A percentile compares a stretch with the other conserved stretches of the same genome.
phyloP scores from a whole-genome alignment of 2,888 invertebrate genomes.

The Kuschelorhynchus macadamiae region DNA sequence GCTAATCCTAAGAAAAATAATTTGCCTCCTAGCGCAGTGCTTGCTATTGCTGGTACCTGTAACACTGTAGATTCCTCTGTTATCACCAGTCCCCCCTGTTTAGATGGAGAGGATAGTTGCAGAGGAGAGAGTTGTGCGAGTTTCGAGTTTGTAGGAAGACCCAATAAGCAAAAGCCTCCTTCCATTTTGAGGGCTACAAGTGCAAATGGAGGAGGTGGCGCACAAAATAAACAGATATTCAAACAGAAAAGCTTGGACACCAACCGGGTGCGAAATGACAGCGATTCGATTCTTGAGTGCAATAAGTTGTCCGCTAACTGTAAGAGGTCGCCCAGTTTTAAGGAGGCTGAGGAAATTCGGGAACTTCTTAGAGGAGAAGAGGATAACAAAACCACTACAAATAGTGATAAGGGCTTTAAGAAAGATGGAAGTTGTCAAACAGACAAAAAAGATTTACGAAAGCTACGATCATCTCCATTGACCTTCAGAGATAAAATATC shows the following conservation, averaged over 20 bases:
- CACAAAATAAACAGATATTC: conserved; percentile 43
- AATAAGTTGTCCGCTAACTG: conserved; percentile 66
- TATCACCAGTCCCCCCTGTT: conserved; percentile 72
- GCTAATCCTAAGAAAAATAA: conserved; percentile 62
- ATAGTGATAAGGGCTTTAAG: conserved; percentile 73
- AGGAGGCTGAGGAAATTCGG: conserved; percentile 67
- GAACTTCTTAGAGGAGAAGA: conserved; percentile 63
- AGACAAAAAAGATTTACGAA: conserved; percentile 75
- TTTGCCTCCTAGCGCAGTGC: conserved; percentile 74
- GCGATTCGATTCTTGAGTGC: conserved; percentile 66
- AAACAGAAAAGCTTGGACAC: conserved; percentile 65
- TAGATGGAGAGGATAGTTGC: conserved; percentile 76
- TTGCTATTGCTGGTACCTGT: conserved; percentile 69
- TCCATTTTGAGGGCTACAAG: conserved; percentile 63
- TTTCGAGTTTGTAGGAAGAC: conserved; percentile 74
- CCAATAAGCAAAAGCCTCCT: conserved; percentile 60
- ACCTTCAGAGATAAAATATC: conserved; percentile 68
- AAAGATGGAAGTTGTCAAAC: conserved; percentile 78
- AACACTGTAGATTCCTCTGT: conserved; percentile 69
- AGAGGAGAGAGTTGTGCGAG: conserved; percentile 77
- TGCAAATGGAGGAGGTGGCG: conserved; percentile 58
- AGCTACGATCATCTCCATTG: conserved; percentile 71
- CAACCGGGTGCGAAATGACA: conserved; percentile 63
- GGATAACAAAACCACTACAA: conserved; percentile 69
- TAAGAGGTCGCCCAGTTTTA: conserved; percentile 68